Evolutionary conservation across 2,113 vertebrate species (phyloP).

Genomic region (Tursiops truncatus): DNA sequence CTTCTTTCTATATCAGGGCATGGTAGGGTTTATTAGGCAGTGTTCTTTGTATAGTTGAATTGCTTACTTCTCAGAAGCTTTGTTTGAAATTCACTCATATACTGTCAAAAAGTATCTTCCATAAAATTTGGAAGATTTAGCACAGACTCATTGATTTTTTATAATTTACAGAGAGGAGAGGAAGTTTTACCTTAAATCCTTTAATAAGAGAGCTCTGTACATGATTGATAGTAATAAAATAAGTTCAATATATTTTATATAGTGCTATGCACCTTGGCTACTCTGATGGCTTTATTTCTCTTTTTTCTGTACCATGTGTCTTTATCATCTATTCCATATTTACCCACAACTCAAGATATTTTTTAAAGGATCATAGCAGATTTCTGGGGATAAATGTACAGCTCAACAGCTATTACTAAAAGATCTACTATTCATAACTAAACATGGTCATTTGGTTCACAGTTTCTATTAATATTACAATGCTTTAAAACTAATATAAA

Average conservation of each 20-base stretch:
- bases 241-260: background rate
- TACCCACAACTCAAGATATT: background rate
- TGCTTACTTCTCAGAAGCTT: background rate
- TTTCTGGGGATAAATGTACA: background rate
- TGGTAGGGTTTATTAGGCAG: background rate
- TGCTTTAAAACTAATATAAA: background rate
- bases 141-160: background rate
- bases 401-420: background rate
- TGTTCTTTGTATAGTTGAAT: background rate
- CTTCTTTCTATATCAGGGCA: background rate
- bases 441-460: background rate
- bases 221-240: constrained; percentile 31
- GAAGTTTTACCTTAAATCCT: constrained; percentile 22
- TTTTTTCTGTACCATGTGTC: background rate
- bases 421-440: background rate
- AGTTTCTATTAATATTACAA: background rate
- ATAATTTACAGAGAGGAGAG: background rate
- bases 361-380: background rate
- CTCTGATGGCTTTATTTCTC: background rate
- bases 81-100: constrained; percentile 21
- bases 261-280: background rate
- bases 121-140: constrained; percentile 20
- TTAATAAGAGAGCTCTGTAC: background rate
- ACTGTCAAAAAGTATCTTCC: background rate
- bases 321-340: constrained; percentile 14